These are phyloP conservation scores for Climacteris rufus DNA, from an alignment of 2,113 vertebrate species.

Conservation along the genomic window DNA sequence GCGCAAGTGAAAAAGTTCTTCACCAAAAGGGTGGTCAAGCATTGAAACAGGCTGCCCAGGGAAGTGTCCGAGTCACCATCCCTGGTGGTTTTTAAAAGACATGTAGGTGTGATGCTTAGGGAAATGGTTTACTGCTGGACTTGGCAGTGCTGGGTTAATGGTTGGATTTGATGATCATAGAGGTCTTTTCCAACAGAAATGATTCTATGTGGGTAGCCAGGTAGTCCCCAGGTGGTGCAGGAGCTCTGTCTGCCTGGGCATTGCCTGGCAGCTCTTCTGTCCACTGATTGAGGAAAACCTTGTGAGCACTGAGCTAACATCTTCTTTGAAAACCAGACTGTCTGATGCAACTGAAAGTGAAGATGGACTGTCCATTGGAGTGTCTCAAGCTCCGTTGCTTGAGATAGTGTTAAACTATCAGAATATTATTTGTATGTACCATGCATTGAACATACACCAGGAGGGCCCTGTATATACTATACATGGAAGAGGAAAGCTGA, in stretches of 20 bases:
- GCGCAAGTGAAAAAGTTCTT: background rate
- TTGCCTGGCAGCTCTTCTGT: rapidly evolving
- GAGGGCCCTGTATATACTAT: background rate
- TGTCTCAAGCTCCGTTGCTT: background rate
- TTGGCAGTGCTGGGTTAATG: background rate
- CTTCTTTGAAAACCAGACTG: background rate
- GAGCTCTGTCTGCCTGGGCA: background rate
- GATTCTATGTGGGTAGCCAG: rapidly evolving
- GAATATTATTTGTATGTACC: background rate
- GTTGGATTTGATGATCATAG: background rate
- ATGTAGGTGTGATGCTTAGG: background rate
- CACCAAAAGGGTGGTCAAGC: background rate
- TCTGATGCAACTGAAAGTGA: background rate
- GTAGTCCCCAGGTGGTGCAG: background rate
- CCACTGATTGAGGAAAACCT: background rate
- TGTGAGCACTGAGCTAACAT: background rate
- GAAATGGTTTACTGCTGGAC: background rate
- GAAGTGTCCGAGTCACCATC: background rate
- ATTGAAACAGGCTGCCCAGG: rapidly evolving
- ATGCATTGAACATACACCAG: background rate
- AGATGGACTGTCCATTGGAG: background rate
- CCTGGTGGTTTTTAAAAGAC: background rate
- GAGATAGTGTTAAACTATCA: background rate
- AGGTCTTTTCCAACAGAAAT: background rate
- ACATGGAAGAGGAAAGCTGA: background rate